Percentiles rank a stretch among this genome's conserved stretches.
Evolutionary conservation across 2,888 invertebrate genomes (phyloP).

Genomic region (Cloeon dipterum): DNA sequence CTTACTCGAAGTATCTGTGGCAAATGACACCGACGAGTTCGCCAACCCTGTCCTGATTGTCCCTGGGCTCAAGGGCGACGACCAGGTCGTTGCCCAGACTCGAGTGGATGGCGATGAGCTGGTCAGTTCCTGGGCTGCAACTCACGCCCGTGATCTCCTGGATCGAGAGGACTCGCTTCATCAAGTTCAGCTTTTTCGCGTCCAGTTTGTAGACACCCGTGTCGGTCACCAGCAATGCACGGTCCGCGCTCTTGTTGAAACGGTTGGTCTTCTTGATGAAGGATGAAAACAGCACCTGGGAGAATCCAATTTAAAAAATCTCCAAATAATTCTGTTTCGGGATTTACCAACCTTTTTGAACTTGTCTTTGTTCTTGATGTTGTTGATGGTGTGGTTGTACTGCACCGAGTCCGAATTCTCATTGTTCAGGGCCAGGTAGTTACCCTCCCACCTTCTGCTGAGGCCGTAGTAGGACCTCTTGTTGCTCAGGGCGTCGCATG

Average conservation of each 20-base stretch:
- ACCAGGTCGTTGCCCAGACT: conserved; percentile 78
- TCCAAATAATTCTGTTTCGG: background rate
- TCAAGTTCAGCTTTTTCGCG: conserved; percentile 58
- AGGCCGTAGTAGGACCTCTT: conserved; percentile 49
- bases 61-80: conserved; percentile 34
- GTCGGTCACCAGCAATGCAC: conserved; percentile 75
- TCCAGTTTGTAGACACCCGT: conserved; percentile 70
- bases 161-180: conserved; percentile 65
- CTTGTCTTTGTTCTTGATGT: conserved; percentile 38
- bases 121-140: conserved; percentile 66
- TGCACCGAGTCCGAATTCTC: conserved; percentile 42
- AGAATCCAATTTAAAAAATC: conserved; percentile 6
- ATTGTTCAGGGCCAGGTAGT: conserved; percentile 43
- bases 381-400: conserved; percentile 40
- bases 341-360: conserved; percentile 22
- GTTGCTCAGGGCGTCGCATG: conserved; percentile 46
- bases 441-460: conserved; percentile 58
- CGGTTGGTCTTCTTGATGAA: conserved; percentile 45
- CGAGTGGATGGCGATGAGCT: conserved; percentile 68
- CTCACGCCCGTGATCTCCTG: conserved; percentile 67
- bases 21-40: conserved; percentile 67
- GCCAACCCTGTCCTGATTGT: conserved; percentile 52
- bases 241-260: conserved; percentile 59
- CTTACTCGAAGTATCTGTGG: conserved; percentile 53
- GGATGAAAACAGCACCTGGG: conserved; percentile 36